Base-by-base conservation (phyloP, 2,113 vertebrate genomes). In the Proteles cristata region DNA sequence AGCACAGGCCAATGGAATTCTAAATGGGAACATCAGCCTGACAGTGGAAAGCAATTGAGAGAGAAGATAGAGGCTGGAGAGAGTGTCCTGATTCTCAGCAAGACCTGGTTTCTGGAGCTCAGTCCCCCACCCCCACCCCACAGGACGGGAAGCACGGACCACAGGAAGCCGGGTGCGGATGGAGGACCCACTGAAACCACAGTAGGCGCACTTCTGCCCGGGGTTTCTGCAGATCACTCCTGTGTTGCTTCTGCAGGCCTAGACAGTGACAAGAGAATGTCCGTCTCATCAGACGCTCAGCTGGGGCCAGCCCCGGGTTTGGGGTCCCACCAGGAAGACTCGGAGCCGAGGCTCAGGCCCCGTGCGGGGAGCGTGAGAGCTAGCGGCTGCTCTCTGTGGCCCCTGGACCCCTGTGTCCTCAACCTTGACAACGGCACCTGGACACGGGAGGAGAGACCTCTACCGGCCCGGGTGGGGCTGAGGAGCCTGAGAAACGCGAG, bases 41-140 rank as follows among this genome's bases (percentile, higher is more conserved):
- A 3, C 26, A 53, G 15, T 48, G 53, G 93, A 85, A 82, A 31
- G 66, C 53, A n/a, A 53, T 8, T 23, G 43, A 84, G 61, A 66
- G 88, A 45, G 55, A 45, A 85, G 11, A 43, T 53, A 25, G 35
- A 87, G 77, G 48, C 5, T 11, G 53, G 87, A 92, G 93, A 85
- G 85, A 58, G 61, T 7, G 8, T 58, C 9, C n/a, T 74, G 68
- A 83, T 96, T 81, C 35, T 19, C 33, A 25, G 82, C 48, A 73
- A 74, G 58, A 90, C 71, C 74, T 31, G 10, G 31, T 96, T 96
- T 71, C 48, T 68, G 50, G 93, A 94, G 90, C 71, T 65, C 53
- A 16, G 53, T 55, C 16, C 16, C 53, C 53, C 53, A 55, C 53
- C 53, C 53, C 53, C 53, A 55, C 1, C 53, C 58, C 58, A 23